Conservation (phyloP, 1,140 invertebrate genomes). For the Dreissena rostriformis region DNA sequence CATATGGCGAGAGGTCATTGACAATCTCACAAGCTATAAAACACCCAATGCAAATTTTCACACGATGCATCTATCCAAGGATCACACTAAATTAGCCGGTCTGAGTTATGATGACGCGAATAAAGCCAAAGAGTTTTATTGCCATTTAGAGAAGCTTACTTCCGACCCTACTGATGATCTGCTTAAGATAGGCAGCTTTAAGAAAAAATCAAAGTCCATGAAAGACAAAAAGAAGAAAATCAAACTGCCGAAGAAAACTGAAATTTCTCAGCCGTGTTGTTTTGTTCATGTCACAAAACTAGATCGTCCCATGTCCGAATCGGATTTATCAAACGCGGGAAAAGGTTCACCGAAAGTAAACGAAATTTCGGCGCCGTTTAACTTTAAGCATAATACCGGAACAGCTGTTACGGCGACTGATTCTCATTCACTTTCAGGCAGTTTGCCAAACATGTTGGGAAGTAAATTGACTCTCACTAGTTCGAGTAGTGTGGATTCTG, state of each 20-base stretch:
- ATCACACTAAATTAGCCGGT: conserved; percentile 85
- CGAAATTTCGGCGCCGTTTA: conserved; percentile 52
- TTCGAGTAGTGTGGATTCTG: conserved; percentile 50
- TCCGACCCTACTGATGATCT: conserved; percentile 91
- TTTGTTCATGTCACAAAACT: conserved; percentile 93
- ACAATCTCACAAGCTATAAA: conserved; percentile 84
- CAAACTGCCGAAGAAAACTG: conserved; percentile 88
- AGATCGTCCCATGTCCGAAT: conserved; percentile 82
- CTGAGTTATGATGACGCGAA: conserved; percentile 89
- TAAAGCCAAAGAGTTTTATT: conserved; percentile 87
- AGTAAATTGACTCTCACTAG: conserved; percentile 53
- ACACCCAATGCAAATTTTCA: conserved; percentile 88
- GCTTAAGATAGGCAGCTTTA: conserved; percentile 83
- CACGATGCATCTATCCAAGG: conserved; percentile 90
- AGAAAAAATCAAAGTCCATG: conserved; percentile 83
- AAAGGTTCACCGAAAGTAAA: background rate
- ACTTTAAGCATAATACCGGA: conserved; percentile 48
- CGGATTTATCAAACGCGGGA: background rate
- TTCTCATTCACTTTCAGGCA: background rate
- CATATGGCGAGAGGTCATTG: conserved; percentile 93
- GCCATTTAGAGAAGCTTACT: conserved; percentile 87
- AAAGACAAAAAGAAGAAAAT: conserved; percentile 73
- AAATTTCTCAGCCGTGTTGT: conserved; percentile 93
- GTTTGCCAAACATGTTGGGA: conserved; percentile 47
- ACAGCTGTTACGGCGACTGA: background rate